These are phyloP conservation scores for Lithobates pipiens DNA, from an alignment of 2,797 vertebrate genomes.

Conservation along the genomic window DNA sequence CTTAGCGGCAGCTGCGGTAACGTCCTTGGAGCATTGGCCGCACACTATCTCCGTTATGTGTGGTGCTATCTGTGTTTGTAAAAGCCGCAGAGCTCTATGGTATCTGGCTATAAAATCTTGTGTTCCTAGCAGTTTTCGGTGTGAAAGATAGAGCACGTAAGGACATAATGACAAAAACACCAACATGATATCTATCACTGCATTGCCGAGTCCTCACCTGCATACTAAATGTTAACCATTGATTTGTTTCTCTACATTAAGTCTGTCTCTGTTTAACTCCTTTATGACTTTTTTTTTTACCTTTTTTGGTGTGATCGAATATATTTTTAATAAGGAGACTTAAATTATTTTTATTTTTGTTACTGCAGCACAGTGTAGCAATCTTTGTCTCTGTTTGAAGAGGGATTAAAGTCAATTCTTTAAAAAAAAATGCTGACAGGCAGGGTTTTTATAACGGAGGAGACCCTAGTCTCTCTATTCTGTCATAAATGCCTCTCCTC, in stretches of 20 bases:
- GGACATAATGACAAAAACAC: slow-evolving; percentile 41
- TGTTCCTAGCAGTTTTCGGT: slow-evolving; percentile 43
- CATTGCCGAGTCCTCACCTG: slow-evolving; percentile 1
- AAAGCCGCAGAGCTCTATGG: slow-evolving; percentile 2
- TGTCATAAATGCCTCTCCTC: too few relatives aligned
- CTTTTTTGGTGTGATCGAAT: neutral
- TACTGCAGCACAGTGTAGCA: too few relatives aligned
- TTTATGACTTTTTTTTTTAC: neutral
- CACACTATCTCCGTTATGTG: slow-evolving; percentile 26
- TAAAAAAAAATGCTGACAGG: too few relatives aligned
- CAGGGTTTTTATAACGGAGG: too few relatives aligned
- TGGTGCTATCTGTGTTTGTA: slow-evolving; percentile 41
- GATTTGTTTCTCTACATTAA: slow-evolving; percentile 22
- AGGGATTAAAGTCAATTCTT: too few relatives aligned
- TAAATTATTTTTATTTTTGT: too few relatives aligned
- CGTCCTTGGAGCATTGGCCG: neutral
- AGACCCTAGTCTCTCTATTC: too few relatives aligned
- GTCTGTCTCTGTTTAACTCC: neutral
- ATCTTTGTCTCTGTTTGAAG: too few relatives aligned
- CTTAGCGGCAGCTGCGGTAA: slow-evolving; percentile 2
- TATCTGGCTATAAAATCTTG: slow-evolving; percentile 45
- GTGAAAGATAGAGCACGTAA: slow-evolving; percentile 28
- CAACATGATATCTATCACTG: slow-evolving; percentile 36
- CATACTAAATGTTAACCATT: slow-evolving; percentile 33
- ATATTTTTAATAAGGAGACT: neutral